phyloP scores from a whole-genome alignment of 2,797 vertebrate genomes.

The Loriculus beryllinus region DNA sequence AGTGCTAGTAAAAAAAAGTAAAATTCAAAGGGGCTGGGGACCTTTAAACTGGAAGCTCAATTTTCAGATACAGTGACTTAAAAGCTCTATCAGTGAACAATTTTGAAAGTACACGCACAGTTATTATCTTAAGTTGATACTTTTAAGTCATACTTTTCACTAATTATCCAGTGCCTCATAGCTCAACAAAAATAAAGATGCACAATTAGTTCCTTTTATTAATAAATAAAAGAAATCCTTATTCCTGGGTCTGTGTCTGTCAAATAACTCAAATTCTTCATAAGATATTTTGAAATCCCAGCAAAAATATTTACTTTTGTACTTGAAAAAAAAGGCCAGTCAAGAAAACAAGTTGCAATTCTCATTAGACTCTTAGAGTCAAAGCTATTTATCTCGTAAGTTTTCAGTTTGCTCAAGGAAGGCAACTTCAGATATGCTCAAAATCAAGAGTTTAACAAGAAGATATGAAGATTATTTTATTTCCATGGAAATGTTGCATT shows the following conservation, averaged over 20 bases:
- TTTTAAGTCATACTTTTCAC: neutral
- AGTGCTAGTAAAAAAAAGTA: neutral
- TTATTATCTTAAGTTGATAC: neutral
- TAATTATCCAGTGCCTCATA: neutral
- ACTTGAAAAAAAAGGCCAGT: neutral
- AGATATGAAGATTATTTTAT: neutral
- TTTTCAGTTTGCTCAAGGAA: neutral
- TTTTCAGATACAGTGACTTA: neutral
- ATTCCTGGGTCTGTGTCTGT: neutral
- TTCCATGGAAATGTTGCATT: neutral
- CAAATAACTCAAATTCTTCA: neutral
- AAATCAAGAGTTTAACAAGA: neutral
- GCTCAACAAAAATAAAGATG: neutral
- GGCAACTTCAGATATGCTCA: neutral
- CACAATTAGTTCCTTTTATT: neutral
- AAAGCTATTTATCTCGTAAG: neutral
- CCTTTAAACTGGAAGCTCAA: neutral
- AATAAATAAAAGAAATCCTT: neutral
- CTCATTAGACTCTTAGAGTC: neutral
- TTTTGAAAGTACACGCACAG: fast-evolving
- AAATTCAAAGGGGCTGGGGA: neutral
- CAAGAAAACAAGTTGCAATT: neutral
- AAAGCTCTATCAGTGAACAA: neutral
- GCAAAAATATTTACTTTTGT: neutral
- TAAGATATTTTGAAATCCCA: neutral